Evolutionary conservation across 2,113 vertebrate genomes (phyloP).

Genomic region (Pollachius pollachius): DNA sequence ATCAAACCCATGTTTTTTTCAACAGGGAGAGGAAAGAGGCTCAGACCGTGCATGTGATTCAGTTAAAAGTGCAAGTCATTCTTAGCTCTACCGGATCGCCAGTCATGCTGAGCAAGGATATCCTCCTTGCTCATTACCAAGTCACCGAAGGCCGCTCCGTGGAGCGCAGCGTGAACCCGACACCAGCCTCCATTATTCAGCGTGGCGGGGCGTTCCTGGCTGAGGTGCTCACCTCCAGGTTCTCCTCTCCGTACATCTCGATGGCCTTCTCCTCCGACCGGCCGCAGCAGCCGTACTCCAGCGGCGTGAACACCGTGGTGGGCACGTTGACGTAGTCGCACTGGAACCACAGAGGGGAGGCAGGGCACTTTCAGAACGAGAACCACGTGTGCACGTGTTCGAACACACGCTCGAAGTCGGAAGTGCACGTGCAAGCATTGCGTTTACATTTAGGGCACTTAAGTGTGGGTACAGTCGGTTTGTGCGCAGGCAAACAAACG

Average conservation of each 20-base stretch:
- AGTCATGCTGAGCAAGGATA: too few species aligned
- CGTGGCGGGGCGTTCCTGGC: not conserved
- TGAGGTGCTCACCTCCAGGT: slow-evolving; percentile 77
- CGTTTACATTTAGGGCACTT: too few species aligned
- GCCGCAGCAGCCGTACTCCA: slow-evolving; percentile 94
- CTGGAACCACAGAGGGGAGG: slow-evolving; percentile 61
- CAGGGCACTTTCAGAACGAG: not conserved
- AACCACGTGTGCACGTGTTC: not conserved
- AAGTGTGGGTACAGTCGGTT: too few species aligned
- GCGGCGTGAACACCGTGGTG: slow-evolving; percentile 93
- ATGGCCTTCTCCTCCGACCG: slow-evolving; percentile 85
- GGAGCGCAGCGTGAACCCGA: too few species aligned
- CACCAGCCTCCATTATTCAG: too few species aligned
- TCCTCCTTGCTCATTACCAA: too few species aligned
- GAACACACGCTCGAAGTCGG: not conserved
- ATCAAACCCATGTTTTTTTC: too few species aligned
- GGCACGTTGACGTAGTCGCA: slow-evolving; percentile 93
- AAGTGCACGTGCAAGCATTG: not conserved
- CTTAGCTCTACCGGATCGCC: not conserved
- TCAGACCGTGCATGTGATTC: not conserved
- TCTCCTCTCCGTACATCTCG: slow-evolving; percentile 78
- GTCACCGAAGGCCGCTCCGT: too few species aligned
- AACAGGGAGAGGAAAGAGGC: not conserved
- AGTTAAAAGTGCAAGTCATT: not conserved
- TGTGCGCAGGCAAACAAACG: too few species aligned